These are phyloP conservation scores for Drosophila cardini DNA, from an alignment of 1,140 invertebrate genomes.

Conservation along the genomic window DNA sequence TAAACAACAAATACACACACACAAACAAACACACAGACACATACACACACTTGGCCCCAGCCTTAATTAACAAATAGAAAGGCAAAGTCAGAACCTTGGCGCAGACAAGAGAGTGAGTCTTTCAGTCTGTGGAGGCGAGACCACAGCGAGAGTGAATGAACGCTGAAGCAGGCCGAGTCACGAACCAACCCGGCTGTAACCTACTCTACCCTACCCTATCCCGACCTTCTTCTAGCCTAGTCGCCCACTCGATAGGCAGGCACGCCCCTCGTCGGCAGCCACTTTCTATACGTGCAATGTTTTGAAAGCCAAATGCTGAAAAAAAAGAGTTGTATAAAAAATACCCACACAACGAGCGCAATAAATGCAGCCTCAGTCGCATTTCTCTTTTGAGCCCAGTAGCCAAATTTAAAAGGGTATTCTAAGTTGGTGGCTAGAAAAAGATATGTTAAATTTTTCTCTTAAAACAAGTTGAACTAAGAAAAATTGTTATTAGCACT, in stretches of 20 bases:
- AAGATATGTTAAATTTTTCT: no score
- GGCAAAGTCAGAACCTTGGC: slow-evolving; percentile 73
- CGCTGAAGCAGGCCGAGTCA: slow-evolving; percentile 68
- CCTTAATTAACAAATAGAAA: slow-evolving; percentile 82
- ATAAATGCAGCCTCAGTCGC: slow-evolving; percentile 70
- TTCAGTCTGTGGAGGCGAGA: slow-evolving; percentile 12
- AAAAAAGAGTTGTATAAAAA: slow-evolving; percentile 38
- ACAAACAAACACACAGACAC: slow-evolving; percentile 11
- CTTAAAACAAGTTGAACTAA: no score
- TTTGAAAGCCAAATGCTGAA: slow-evolving; percentile 74
- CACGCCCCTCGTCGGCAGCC: slow-evolving; percentile 57
- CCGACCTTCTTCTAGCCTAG: slow-evolving; percentile 1
- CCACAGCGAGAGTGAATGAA: slow-evolving; percentile 68
- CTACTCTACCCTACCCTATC: background rate
- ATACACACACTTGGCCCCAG: slow-evolving; percentile 22
- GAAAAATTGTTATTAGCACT: no score
- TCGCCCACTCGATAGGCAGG: slow-evolving; percentile 59
- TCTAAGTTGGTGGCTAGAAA: no score
- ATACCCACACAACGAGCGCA: slow-evolving; percentile 55
- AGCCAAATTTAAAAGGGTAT: no score
- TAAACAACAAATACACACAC: slow-evolving; percentile 25
- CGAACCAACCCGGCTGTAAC: background rate
- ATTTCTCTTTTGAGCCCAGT: slow-evolving; percentile 26
- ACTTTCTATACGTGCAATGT: slow-evolving; percentile 74
- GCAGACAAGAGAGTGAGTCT: slow-evolving; percentile 53